Conservation (phyloP, 2,888 invertebrate genomes). For the Theretra japonica region DNA sequence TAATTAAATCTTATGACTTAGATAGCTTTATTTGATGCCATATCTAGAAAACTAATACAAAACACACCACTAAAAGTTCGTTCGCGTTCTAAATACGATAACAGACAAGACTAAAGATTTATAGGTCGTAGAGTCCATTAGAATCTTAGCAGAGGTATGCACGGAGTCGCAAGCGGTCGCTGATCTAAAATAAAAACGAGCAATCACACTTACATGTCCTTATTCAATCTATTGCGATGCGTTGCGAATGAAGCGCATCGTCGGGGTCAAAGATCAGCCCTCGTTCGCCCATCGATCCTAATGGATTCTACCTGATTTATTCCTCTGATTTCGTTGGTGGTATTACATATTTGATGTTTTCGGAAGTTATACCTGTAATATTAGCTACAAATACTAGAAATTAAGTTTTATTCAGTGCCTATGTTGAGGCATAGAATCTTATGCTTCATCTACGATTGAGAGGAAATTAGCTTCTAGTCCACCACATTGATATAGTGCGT, state of each 20-base stretch:
- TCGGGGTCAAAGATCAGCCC: conserved; percentile 13
- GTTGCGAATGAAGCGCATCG: conserved; percentile 19
- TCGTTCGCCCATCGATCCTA: conserved; percentile 29
- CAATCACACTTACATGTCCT: conserved; percentile 25
- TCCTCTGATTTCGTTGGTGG: not conserved
- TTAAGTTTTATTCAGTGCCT: too few relatives aligned
- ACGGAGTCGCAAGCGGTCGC: conserved; percentile 7
- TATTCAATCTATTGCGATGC: conserved; percentile 21
- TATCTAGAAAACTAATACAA: too few relatives aligned
- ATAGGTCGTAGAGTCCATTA: not conserved
- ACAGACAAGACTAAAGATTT: not conserved
- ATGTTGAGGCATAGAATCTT: too few relatives aligned
- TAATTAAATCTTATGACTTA: too few relatives aligned
- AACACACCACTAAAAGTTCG: too few relatives aligned
- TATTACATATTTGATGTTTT: not conserved
- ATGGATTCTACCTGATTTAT: conserved; percentile 30
- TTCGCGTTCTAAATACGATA: too few relatives aligned
- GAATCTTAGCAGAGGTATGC: not conserved
- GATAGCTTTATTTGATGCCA: too few relatives aligned
- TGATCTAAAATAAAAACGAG: conserved; percentile 25
- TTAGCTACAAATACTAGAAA: too few relatives aligned
- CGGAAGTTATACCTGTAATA: too few relatives aligned
- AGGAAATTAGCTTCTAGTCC: too few relatives aligned
- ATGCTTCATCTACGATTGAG: too few relatives aligned
- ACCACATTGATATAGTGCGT: too few relatives aligned